Evolutionary conservation across 2,888 invertebrate genomes (phyloP).

Genomic region (Biston betularia): DNA sequence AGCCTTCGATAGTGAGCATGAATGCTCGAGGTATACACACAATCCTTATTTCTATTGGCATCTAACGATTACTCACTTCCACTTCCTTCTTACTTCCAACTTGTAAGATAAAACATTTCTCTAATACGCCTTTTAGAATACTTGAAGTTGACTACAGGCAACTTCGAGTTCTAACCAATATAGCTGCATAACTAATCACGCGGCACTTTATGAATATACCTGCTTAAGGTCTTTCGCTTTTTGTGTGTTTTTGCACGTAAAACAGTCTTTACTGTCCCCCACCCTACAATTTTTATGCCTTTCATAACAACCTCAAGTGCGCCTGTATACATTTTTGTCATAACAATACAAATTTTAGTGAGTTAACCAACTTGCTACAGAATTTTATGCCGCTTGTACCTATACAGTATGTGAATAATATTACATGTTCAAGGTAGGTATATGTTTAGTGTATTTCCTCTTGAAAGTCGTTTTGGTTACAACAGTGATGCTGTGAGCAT

Average conservation of each 20-base stretch:
- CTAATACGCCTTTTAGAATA: too few species aligned
- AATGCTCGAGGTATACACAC: too few species aligned
- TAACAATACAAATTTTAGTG: constrained; percentile 2
- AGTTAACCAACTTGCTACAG: constrained; percentile 19
- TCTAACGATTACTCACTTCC: too few species aligned
- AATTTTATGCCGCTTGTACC: background rate
- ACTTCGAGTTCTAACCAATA: constrained; percentile 19
- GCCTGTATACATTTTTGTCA: constrained; percentile 32
- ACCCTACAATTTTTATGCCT: constrained; percentile 42
- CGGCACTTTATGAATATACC: constrained; percentile 38
- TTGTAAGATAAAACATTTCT: too few species aligned
- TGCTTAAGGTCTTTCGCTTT: constrained; percentile 28
- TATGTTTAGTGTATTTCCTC: too few species aligned
- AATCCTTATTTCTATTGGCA: too few species aligned
- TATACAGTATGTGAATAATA: too few species aligned
- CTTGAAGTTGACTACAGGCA: background rate
- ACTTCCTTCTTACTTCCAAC: too few species aligned
- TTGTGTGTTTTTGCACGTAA: constrained; percentile 41
- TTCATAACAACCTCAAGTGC: constrained; percentile 36
- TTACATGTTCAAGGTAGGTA: too few species aligned
- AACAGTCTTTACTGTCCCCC: constrained; percentile 38
- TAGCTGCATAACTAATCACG: constrained; percentile 39
- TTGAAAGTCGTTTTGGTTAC: too few species aligned
- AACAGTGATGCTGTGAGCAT: too few species aligned
- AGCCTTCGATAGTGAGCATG: too few species aligned